Percentiles rank a stretch among this genome's conserved stretches.
phyloP scores from a whole-genome alignment of 2,113 vertebrate genomes.

The Eclectus roratus region DNA sequence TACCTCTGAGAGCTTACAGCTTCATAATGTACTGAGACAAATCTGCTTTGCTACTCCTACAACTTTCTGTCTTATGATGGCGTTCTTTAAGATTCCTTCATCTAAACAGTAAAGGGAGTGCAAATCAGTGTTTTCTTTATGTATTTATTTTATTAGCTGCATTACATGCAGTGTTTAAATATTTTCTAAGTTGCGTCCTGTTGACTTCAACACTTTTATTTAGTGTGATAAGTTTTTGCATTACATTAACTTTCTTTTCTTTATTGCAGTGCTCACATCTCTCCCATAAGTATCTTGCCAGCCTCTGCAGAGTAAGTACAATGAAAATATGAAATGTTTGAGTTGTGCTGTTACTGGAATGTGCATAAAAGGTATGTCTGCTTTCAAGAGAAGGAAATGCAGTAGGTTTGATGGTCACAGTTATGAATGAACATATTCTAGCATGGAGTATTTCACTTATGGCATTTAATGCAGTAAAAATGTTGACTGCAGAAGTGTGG shows the following conservation, averaged over 20 bases:
- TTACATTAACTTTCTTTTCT: constrained; percentile 26
- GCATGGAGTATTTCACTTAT: background rate
- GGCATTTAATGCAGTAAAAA: background rate
- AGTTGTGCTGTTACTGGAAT: background rate
- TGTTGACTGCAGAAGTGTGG: background rate
- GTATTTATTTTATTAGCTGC: background rate
- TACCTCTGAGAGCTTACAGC: background rate
- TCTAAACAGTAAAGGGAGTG: background rate
- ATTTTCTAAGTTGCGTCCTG: background rate
- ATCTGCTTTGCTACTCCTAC: background rate
- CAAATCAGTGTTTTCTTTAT: background rate
- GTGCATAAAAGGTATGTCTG: background rate
- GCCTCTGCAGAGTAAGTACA: constrained; percentile 92
- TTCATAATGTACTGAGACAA: background rate
- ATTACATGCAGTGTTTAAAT: background rate
- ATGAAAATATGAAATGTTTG: background rate
- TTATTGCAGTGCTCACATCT: constrained; percentile 86
- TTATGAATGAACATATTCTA: background rate
- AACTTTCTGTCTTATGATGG: background rate
- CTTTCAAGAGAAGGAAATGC: background rate
- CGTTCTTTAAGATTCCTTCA: background rate
- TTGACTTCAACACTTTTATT: background rate
- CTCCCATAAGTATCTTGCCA: constrained; percentile 89
- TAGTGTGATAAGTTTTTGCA: background rate
- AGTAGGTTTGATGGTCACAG: background rate